phyloP scores from a whole-genome alignment of 2,113 vertebrate genomes.

The Spea bombifrons region DNA sequence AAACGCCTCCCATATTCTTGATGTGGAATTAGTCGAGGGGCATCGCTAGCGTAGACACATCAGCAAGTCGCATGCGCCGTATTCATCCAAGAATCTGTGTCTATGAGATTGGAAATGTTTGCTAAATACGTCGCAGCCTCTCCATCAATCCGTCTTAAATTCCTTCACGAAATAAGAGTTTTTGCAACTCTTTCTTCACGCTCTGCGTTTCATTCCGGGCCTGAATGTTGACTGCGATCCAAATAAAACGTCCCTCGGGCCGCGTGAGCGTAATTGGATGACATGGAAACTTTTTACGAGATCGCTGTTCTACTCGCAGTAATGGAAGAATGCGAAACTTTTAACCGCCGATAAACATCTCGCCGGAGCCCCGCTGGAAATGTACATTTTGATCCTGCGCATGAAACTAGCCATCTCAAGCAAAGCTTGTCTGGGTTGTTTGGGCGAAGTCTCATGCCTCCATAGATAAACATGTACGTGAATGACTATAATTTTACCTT shows the following conservation, averaged over 20 bases:
- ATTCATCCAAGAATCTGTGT: no score
- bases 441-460: neutral
- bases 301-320: neutral
- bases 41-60: no score
- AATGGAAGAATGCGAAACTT: neutral
- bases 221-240: neutral
- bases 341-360: neutral
- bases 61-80: no score
- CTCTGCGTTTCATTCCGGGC: no score
- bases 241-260: neutral
- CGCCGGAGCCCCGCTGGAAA: neutral
- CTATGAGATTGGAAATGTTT: no score
- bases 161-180: no score
- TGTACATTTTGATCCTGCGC: neutral
- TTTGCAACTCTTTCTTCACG: no score
- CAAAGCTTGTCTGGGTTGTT: neutral
- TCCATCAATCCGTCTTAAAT: no score
- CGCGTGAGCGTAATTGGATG: neutral
- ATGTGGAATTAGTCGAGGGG: no score
- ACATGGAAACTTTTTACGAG: neutral
- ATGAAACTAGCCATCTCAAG: neutral
- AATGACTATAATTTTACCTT: conserved; percentile 61
- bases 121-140: no score
- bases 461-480: neutral
- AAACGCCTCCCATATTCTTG: no score